A percentile compares a stretch with the other conserved stretches of the same genome.
phyloP scores from a whole-genome alignment of 2,797 vertebrate genomes.

The Argentina silus region DNA sequence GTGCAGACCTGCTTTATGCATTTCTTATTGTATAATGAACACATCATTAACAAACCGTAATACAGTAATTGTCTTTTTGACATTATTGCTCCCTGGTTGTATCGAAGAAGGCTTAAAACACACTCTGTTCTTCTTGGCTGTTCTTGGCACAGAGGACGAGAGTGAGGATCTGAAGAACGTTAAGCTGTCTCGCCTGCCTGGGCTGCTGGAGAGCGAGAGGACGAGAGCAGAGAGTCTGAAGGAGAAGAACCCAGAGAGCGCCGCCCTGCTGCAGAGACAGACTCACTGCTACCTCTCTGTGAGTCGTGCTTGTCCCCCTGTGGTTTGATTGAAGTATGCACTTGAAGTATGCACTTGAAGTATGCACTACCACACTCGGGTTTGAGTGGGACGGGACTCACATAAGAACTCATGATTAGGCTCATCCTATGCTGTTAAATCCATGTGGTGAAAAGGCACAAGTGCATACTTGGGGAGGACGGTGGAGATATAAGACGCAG shows the following conservation, averaged over 20 bases:
- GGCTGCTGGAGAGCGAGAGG: conserved; percentile 75
- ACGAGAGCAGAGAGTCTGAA: conserved; percentile 72
- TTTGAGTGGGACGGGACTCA: no score
- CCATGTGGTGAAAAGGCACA: no score
- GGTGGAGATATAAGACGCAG: no score
- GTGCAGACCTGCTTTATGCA: no score
- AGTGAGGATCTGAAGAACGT: conserved; percentile 77
- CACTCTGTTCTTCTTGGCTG: neutral
- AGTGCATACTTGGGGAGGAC: no score
- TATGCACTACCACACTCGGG: no score
- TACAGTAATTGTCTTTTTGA: neutral
- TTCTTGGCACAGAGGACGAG: conserved; percentile 73
- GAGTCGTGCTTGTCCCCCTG: conserved; percentile 17
- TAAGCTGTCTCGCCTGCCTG: conserved; percentile 78
- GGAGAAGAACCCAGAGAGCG: conserved; percentile 71
- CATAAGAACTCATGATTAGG: no score
- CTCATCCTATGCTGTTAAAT: no score
- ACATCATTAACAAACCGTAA: neutral
- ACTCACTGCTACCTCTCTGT: conserved; percentile 76
- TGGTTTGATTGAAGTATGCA: neutral
- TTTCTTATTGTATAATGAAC: neutral
- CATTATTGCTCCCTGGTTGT: no score
- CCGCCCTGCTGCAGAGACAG: conserved; percentile 77
- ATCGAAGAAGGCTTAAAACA: no score
- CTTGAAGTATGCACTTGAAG: neutral